phyloP scores from a whole-genome alignment of 2,113 vertebrate genomes.

The Prietella phreatophila region DNA sequence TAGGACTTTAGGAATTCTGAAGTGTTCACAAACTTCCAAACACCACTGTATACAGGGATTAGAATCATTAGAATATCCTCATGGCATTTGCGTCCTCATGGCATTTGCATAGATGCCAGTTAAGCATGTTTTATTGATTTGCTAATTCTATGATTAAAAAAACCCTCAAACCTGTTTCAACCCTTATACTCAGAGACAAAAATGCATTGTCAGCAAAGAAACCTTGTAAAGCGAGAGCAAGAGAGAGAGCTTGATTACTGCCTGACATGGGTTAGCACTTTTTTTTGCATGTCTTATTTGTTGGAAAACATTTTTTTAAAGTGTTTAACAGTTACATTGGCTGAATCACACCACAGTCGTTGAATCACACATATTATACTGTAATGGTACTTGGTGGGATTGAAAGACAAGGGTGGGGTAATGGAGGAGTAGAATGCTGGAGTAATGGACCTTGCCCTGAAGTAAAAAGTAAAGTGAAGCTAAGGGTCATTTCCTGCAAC shows the following conservation, averaged over 20 bases:
- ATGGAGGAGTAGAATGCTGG: slow-evolving; percentile 31
- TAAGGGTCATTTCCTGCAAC: slow-evolving; percentile 30
- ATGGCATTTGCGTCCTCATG: not conserved
- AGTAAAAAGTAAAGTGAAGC: slow-evolving; percentile 36
- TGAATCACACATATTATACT: not conserved
- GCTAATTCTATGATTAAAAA: not conserved
- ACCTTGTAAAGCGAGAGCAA: not conserved
- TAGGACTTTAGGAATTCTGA: too few species aligned
- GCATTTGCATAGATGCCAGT: not conserved
- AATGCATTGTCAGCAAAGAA: not conserved
- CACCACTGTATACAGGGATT: not conserved
- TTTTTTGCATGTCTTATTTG: not conserved
- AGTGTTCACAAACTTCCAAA: too few species aligned
- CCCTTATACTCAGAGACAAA: not conserved
- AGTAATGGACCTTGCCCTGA: slow-evolving; percentile 42
- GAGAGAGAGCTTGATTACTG: not conserved
- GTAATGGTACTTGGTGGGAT: not conserved
- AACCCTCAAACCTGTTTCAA: not conserved
- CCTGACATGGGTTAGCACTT: not conserved
- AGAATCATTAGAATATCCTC: not conserved
- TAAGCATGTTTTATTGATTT: not conserved
- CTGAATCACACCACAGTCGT: not conserved
- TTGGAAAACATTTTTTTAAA: not conserved
- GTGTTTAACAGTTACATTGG: not conserved
- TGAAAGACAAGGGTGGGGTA: not conserved